Evolutionary conservation across 2,888 invertebrate species (phyloP), one percentile per base, ranked within the genome.

Genomic region (Itoplectis maculator): DNA sequence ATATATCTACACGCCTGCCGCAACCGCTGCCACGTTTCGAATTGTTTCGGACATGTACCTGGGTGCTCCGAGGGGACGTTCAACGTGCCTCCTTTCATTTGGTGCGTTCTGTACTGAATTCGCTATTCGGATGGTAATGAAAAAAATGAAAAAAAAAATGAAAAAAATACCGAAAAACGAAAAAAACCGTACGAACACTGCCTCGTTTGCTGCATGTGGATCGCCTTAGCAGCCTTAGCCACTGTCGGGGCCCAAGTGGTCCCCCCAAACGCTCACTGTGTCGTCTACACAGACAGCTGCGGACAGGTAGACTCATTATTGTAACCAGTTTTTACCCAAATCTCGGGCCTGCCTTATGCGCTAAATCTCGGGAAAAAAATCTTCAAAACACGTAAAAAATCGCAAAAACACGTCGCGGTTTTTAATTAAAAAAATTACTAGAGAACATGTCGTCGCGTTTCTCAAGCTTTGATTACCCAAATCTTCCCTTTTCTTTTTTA

Each of bases 261-360:
- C 95, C 96, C 97, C 93, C 95, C 96, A 94, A 98, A 98, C 95
- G 97, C 97, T 95, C 96, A 96, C 94, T 97, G 96, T 95, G 97
- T 98, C 95, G 96, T 96, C 95, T 98, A 98, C 96, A 97, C 97
- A 95, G 98, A 98, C 95, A 96, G 97, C 94, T 96, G 97, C 95
- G 97, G 97, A 96, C 97, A 98, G 98, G 98, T 98, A 97, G 92
- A 92, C 92, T 92, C 92, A 92, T 92, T 92, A 92, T 92, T 92
- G 92, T 92, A 92, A 92, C 92, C 92, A 92, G 91, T 92, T 92
- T 92, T 92, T 92, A 91, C 90, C 88, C 90, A 86, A 89, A 90
- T 89, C 84, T 91, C 91, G 89, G 88, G 90, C 86, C 89, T 91
- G 91, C 90, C 88, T 90, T 89, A 88, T 82, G 79, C 82, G 75